Evolutionary conservation across 2,113 vertebrate species (phyloP), one percentile per base, ranked within the genome.

Genomic region (Onychorhynchus coronatus): DNA sequence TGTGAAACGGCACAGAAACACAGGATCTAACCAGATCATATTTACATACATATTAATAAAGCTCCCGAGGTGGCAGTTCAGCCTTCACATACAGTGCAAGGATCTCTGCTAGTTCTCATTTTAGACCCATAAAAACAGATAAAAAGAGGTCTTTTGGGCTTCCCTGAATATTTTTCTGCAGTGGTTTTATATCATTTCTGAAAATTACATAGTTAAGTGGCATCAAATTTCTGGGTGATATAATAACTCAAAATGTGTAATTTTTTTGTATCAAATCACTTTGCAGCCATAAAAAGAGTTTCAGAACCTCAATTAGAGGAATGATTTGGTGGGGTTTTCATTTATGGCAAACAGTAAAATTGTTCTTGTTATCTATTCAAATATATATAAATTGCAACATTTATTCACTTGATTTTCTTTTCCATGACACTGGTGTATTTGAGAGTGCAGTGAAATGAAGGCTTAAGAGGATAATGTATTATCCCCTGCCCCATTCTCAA

Each of bases 191-290:
- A 82, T 90, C 90, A 95, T 96, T 96, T 96, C 82, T 91, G 80
- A 96, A 97, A 96, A 97, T 96, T 82, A 91, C 88, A 95, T 96
- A 96, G 96, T 96, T 97, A 97, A 97, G 96, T 97, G 94, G 96
- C 94, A 93, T 95, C 95, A 95, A 93, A 96, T 97, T 91, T 97
- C 94, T 93, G 89, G 85, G 81, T 88, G 86, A 94, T 93, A 84
- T 56, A 89, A 95, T 95, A 87, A 90, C 89, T 84, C 87, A 27
- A 88, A 94, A 91, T 94, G 80, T 83, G 84, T 72, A 76, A 37
- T 49, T 91, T 95, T 96, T 92, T 92, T 85, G 61, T 53, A 65
- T 88, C 63, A 93, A 96, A 89, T 93, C 96, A 77, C 91, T 91
- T 88, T 77, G 85, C 73, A 68, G 74, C 94, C 83, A 80, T 97